phyloP scores from a whole-genome alignment of 2,113 vertebrate species.

The Epinephelus fuscoguttatus region DNA sequence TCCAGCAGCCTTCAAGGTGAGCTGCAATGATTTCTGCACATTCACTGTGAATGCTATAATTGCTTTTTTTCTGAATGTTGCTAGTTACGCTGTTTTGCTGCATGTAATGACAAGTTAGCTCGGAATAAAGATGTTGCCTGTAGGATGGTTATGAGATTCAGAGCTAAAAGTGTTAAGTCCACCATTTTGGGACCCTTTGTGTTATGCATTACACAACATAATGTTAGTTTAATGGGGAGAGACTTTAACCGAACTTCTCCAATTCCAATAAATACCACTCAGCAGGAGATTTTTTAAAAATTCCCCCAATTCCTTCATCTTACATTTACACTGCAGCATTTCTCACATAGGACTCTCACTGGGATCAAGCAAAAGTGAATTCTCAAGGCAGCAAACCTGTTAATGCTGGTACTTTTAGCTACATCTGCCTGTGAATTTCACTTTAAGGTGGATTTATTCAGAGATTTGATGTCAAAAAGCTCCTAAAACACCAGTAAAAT shows the following conservation, averaged over 20 bases:
- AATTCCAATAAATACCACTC: conserved; percentile 28
- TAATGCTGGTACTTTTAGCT: conserved; percentile 16
- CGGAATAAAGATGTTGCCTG: conserved; percentile 11
- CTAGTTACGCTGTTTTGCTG: not conserved
- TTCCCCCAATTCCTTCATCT: not conserved
- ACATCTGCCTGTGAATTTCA: conserved; percentile 18
- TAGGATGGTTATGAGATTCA: not conserved
- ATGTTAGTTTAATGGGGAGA: not conserved
- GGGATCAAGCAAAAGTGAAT: conserved; percentile 17
- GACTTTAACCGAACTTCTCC: conserved; percentile 13
- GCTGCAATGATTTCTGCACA: conserved; percentile 20
- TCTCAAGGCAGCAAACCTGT: conserved; percentile 23
- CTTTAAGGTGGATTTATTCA: conserved; percentile 9
- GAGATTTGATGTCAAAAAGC: conserved; percentile 50
- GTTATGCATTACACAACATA: not conserved
- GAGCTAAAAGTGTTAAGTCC: not conserved
- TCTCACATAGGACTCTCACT: not conserved
- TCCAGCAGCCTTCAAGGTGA: conserved; percentile 49
- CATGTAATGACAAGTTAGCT: conserved; percentile 7
- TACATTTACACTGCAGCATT: conserved; percentile 20
- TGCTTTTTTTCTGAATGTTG: conserved; percentile 25
- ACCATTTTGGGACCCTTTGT: not conserved
- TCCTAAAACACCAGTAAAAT: conserved; percentile 52
- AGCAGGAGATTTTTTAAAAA: not conserved
- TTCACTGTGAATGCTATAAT: conserved; percentile 6